Percentiles rank a stretch among this genome's conserved stretches.
These are phyloP conservation scores for Falco novaeseelandiae DNA, from an alignment of 2,797 vertebrate species.

Conservation along the genomic window DNA sequence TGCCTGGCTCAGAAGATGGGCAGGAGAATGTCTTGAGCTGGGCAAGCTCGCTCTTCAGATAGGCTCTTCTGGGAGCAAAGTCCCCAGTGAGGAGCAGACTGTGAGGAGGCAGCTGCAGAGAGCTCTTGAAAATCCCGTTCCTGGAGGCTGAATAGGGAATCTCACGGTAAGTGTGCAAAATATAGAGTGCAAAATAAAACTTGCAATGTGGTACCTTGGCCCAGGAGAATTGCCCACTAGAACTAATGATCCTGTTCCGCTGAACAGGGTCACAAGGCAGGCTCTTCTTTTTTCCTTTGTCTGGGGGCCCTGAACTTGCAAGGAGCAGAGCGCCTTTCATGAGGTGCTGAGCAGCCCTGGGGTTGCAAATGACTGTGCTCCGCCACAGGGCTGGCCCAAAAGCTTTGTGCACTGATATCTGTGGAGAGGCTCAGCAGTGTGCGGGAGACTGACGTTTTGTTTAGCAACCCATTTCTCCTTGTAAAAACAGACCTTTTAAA, in stretches of 20 bases:
- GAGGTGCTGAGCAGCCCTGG: not conserved
- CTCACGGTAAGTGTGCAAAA: not conserved
- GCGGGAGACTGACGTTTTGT: not conserved
- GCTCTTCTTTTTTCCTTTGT: not conserved
- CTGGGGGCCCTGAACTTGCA: not conserved
- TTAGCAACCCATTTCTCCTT: not conserved
- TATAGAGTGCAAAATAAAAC: not conserved
- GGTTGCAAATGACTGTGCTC: not conserved
- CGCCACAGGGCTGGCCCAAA: not conserved
- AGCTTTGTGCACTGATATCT: not conserved
- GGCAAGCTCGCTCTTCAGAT: not conserved
- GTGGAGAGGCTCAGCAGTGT: not conserved
- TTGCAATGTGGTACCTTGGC: fast-evolving
- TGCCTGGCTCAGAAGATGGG: not conserved
- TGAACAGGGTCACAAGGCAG: too few species aligned
- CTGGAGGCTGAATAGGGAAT: not conserved
- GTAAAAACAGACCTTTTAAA: slow-evolving; percentile 38
- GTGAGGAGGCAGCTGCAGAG: not conserved
- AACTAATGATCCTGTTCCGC: not conserved
- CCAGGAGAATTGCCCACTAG: not conserved
- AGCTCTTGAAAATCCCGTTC: not conserved
- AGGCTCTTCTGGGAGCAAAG: not conserved
- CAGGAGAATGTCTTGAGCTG: not conserved
- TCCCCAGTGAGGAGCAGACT: not conserved
- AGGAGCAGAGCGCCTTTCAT: not conserved